Conservation (phyloP, 2,888 invertebrate species). For the Cataglyphis albicans region DNA sequence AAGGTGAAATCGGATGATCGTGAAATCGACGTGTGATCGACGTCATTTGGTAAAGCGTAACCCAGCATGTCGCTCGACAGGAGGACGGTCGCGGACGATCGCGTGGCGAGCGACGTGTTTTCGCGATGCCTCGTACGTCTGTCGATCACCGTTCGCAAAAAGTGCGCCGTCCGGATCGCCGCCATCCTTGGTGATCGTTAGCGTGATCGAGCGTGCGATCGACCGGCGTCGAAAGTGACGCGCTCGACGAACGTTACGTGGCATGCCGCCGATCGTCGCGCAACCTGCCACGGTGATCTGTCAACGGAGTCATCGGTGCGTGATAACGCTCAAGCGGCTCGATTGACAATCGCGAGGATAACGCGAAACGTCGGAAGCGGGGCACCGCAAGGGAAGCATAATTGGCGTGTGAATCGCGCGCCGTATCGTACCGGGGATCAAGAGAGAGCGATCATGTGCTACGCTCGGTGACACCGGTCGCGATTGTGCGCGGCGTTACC, state of each 20-base stretch:
- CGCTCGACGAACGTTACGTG: slow-evolving; percentile 36
- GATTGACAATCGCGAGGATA: slow-evolving; percentile 28
- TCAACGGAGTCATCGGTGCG: slow-evolving; percentile 23
- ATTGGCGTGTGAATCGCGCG: slow-evolving; percentile 14
- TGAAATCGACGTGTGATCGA: neutral
- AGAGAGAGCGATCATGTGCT: slow-evolving; percentile 58
- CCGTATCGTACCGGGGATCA: slow-evolving; percentile 51
- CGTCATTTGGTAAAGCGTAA: neutral
- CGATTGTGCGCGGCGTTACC: slow-evolving; percentile 66
- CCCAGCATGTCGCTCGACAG: slow-evolving; percentile 46
- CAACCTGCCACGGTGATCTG: slow-evolving; percentile 22
- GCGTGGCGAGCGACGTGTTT: slow-evolving; percentile 39
- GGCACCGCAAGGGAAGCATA: slow-evolving; percentile 1
- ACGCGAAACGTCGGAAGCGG: slow-evolving; percentile 12
- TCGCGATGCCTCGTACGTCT: slow-evolving; percentile 21
- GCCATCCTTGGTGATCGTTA: slow-evolving; percentile 36
- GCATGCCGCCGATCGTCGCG: slow-evolving; percentile 53
- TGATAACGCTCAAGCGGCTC: slow-evolving; percentile 34
- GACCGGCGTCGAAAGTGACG: slow-evolving; percentile 27
- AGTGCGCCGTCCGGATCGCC: slow-evolving; percentile 5
- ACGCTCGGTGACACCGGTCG: slow-evolving; percentile 73
- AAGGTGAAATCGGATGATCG: neutral
- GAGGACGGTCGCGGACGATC: slow-evolving; percentile 8
- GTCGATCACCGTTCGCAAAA: slow-evolving; percentile 24
- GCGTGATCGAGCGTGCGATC: slow-evolving; percentile 42